Evolutionary conservation across 1,140 invertebrate species (phyloP), one percentile per base, ranked within the genome.

Genomic region (Microplitis demolitor): DNA sequence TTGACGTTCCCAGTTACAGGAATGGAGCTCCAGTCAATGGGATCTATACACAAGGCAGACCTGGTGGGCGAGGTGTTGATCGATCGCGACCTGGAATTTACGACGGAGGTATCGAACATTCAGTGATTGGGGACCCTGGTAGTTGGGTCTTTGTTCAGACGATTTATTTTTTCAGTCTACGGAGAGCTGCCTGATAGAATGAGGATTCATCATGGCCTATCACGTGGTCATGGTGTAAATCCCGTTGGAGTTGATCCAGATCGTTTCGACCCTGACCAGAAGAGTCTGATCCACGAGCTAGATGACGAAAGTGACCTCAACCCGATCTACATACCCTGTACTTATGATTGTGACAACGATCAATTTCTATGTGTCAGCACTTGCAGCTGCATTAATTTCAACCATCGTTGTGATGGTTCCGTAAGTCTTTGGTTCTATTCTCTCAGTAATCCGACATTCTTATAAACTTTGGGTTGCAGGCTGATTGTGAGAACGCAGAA

Each of bases 401-500:
- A 81, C 4, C 76, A 74, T 35, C 79, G 78, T 16, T 85, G 83
- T 34, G 80, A 87, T 67, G 82, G 83, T 66, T 69, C 72, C 37
- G 80, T 84, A 45, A 79, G 82, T 71, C 13, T 39, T 56, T 64
- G 34, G 66, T 39, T 34, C 16, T 63, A 33, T 5, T 53, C 67
- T 66, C 9, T 31, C 9, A 6, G 50, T 5, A 63, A 62, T 66
- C 53, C 9, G 54, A 9, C 0, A 37, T 6, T 50, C 60, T 13
- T 61, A 33, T 56, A 33, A 34, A 24, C 24, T 50, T 63, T 24
- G 11, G 37, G 4, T 24, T 33, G 50, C 82, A 89, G 74, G 78
- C 85, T 1, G 91, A 93, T 74, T 93, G 93, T 78, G 89, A 89
- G 1, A 89, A 89, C 51, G 88, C 89, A 0, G 91, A 93, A 78